Base-by-base conservation (phyloP, 2,113 vertebrate genomes). In the Philantomba maxwellii region DNA sequence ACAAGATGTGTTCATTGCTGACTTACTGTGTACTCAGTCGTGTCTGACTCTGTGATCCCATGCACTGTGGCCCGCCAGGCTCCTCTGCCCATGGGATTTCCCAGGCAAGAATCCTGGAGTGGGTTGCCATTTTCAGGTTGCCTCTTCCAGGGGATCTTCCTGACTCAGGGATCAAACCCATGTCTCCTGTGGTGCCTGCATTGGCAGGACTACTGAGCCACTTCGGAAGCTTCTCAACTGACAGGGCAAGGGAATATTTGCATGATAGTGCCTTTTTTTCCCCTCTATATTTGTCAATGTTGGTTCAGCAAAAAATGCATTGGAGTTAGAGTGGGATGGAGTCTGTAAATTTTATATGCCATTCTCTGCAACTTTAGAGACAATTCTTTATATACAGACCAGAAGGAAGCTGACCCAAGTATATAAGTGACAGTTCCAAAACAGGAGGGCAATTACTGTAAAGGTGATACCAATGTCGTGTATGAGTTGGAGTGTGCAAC, bases 331-430 rank as follows among this genome's bases (percentile, higher is more conserved):
- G 43, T 45, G 3, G 26, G 33, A 33, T 85, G 23, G 57, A 73
- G 45, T 94, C 86, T 33, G 2, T 86, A 30, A 86, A 87, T 25
- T 93, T 87, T 19, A 64, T 77, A 11, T 83, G 62, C 26, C 57
- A 77, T n/a, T 81, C 39, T 95, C 93, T 87, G 19, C 86, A 91
- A 25, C 47, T 91, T 91, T 64, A 91, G 28, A 39, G 95, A n/a
- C 19, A 84, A 0, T 92, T 58, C 25, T 90, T 87, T 70, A 66
- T 17, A 30, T 57, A 28, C 28, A 94, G 53, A 84, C 30, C 51
- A 91, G 45, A 83, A 66, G 30, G 30, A 93, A 21, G 66, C 2
- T 28, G n/a, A 43, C 47, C 73, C 47, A 87, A 45, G 45, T 64
- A 81, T 13, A 7, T 89, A 43, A 87, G 47, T 70, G 49, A 78